Evolutionary conservation across 2,888 invertebrate species (phyloP).

Genomic region (Tinea semifulvella): DNA sequence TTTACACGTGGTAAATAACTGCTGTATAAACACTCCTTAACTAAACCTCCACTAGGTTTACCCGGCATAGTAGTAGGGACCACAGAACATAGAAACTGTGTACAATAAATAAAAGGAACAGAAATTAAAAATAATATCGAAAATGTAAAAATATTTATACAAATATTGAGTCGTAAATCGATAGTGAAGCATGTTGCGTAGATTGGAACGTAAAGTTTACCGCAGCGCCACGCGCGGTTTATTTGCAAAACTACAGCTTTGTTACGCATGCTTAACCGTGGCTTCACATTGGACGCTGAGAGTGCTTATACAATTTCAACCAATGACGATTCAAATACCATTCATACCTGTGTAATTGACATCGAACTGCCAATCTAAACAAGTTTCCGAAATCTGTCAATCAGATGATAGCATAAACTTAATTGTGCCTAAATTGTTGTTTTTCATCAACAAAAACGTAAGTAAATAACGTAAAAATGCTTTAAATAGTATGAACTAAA

Average conservation of each 20-base stretch:
- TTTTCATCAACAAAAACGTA: background rate
- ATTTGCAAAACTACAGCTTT: background rate
- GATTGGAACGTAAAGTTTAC: background rate
- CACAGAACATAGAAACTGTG: no score
- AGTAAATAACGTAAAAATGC: background rate
- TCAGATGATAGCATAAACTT: background rate
- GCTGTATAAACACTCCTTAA: no score
- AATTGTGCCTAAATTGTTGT: background rate
- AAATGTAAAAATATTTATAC: no score
- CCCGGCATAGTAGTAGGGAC: no score
- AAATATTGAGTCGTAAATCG: no score
- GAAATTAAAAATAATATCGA: no score
- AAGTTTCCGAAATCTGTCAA: constrained; percentile 5
- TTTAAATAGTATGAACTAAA: background rate
- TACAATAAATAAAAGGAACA: no score
- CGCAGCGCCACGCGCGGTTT: background rate
- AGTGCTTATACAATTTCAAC: background rate
- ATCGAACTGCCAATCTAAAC: constrained; percentile 7
- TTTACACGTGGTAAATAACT: no score
- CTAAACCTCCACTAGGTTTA: no score
- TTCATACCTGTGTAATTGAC: background rate
- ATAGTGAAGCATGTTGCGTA: no score
- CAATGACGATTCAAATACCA: background rate
- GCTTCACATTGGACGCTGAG: background rate
- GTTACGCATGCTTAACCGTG: background rate